phyloP scores from a whole-genome alignment of 2,113 vertebrate species.

The Cromileptes altivelis region DNA sequence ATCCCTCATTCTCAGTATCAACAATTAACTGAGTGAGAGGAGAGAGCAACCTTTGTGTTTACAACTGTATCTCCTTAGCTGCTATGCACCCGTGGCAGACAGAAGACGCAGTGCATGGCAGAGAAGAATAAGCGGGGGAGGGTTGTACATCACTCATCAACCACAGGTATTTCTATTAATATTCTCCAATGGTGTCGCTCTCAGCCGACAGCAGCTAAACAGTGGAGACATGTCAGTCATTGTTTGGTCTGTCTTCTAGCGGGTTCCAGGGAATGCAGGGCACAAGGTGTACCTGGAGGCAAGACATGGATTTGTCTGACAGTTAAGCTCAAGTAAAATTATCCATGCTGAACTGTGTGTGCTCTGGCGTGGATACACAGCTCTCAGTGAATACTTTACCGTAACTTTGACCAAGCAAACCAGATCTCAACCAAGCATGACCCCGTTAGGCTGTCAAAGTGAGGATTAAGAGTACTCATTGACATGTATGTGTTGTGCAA shows the following conservation, averaged over 20 bases:
- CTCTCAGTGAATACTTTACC: constrained; percentile 14
- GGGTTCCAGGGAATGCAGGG: constrained; percentile 68
- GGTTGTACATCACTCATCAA: constrained; percentile 75
- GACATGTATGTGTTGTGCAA: constrained; percentile 10
- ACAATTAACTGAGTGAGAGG: constrained; percentile 34
- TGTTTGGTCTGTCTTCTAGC: constrained; percentile 73
- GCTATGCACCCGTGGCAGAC: constrained; percentile 65
- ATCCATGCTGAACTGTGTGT: constrained; percentile 33
- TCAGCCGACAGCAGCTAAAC: constrained; percentile 53
- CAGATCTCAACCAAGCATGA: constrained; percentile 22
- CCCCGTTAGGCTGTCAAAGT: neutral
- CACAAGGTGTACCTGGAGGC: constrained; percentile 61
- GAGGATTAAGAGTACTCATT: neutral
- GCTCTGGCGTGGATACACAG: constrained; percentile 16
- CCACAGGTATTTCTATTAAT: constrained; percentile 85
- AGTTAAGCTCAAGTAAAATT: constrained; percentile 39
- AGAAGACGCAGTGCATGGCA: constrained; percentile 58
- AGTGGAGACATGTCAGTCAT: constrained; percentile 80
- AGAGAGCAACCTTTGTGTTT: constrained; percentile 63
- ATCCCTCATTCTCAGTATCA: constrained; percentile 49
- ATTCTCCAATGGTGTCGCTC: constrained; percentile 65
- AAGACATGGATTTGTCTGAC: constrained; percentile 57
- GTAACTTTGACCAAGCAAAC: constrained; percentile 13
- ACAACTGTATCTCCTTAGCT: constrained; percentile 57
- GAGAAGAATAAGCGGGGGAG: constrained; percentile 48